Evolutionary conservation across 2,888 invertebrate genomes (phyloP).

Genomic region (Lamellibrachia columna): DNA sequence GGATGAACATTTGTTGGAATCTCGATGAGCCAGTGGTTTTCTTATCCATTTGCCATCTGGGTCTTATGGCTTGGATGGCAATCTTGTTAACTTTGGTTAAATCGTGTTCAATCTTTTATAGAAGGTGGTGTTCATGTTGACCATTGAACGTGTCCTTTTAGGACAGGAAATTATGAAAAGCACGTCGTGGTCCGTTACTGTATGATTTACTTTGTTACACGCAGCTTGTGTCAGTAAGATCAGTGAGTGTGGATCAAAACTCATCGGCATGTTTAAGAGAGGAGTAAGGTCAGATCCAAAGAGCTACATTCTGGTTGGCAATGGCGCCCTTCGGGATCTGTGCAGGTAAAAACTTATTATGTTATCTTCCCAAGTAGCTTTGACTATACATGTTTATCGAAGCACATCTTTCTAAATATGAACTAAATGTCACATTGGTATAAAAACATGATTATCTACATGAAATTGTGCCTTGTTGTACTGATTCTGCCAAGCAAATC

Average conservation of each 20-base stretch:
- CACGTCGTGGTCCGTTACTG: neutral
- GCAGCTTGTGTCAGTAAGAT: neutral
- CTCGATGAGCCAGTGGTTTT: too few species aligned
- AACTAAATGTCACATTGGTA: neutral
- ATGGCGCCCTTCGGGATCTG: neutral
- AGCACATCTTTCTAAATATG: neutral
- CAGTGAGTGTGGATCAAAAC: neutral
- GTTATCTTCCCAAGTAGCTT: neutral
- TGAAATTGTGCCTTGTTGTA: neutral
- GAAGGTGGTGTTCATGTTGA: too few species aligned
- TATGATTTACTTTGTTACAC: neutral
- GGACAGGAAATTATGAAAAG: neutral
- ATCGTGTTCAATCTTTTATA: too few species aligned
- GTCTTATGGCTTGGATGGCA: too few species aligned
- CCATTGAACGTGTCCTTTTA: too few species aligned
- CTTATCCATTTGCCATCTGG: too few species aligned
- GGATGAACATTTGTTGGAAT: too few species aligned
- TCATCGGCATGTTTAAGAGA: neutral
- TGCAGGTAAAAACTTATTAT: neutral
- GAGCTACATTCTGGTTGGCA: neutral
- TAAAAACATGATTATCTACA: neutral
- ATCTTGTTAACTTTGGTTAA: too few species aligned
- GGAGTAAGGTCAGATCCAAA: neutral
- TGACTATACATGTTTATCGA: neutral
- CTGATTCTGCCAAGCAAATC: neutral